phyloP scores from a whole-genome alignment of 2,888 invertebrate genomes.

The Pseudococcus longispinus region DNA sequence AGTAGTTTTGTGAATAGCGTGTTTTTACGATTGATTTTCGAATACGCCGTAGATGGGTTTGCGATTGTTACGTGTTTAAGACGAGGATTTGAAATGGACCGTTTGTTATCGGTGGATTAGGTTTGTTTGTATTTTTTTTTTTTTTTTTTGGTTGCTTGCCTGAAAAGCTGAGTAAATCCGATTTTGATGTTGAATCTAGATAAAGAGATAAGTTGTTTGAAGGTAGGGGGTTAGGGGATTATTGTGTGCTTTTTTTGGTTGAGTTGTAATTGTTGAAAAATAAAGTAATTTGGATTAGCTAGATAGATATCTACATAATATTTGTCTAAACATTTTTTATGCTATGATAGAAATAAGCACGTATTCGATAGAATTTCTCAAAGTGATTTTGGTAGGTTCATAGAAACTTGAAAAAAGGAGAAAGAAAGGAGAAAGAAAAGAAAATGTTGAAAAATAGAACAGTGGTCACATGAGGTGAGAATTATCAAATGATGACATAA shows the following conservation, averaged over 20 bases:
- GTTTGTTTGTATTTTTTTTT: slow-evolving; percentile 7
- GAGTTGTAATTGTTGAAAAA: neutral
- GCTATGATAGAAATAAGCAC: too few species aligned
- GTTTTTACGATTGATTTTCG: slow-evolving; percentile 15
- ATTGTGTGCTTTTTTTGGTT: neutral
- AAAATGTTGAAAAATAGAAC: too few species aligned
- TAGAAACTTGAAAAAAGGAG: too few species aligned
- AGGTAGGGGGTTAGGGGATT: neutral
- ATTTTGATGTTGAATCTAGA: neutral
- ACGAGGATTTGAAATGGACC: neutral
- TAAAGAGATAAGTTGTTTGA: neutral
- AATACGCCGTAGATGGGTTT: neutral
- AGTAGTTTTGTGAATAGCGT: neutral
- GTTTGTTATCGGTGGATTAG: neutral
- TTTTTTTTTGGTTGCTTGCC: neutral
- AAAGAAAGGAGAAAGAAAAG: too few species aligned
- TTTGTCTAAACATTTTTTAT: too few species aligned
- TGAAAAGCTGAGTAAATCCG: neutral
- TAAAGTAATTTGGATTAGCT: neutral
- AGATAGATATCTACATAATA: too few species aligned
- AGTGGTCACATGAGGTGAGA: too few species aligned
- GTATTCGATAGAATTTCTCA: too few species aligned
- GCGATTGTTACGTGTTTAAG: neutral
- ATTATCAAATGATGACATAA: too few species aligned
- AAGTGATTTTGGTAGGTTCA: too few species aligned